Percentiles rank a stretch among this genome's conserved stretches.
Conservation (phyloP, 2,888 invertebrate genomes). For the Zonitis immaculata region DNA sequence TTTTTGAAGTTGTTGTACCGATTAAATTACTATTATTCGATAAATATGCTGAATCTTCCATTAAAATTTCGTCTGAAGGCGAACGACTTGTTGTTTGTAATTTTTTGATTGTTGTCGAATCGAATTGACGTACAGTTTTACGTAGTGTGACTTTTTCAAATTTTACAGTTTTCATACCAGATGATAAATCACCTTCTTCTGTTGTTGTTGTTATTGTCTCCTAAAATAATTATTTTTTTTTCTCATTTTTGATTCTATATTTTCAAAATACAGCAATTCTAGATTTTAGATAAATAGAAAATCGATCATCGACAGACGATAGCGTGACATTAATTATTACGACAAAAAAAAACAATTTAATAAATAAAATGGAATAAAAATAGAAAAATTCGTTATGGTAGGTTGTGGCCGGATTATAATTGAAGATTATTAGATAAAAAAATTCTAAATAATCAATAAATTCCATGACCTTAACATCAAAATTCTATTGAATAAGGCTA, state of each 20-base stretch:
- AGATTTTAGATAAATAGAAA: too few species aligned
- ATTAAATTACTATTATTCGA: too few species aligned
- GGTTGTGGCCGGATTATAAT: not conserved
- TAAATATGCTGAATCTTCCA: constrained; percentile 58
- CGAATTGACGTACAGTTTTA: constrained; percentile 59
- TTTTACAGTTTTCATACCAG: constrained; percentile 64
- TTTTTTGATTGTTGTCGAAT: constrained; percentile 33
- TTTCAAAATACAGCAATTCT: too few species aligned
- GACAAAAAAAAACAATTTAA: too few species aligned
- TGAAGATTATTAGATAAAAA: not conserved
- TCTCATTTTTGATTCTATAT: not conserved
- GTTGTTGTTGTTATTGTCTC: constrained; percentile 53
- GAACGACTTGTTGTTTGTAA: constrained; percentile 43
- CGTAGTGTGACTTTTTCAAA: constrained; percentile 66
- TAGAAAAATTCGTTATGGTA: too few species aligned
- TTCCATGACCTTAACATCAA: not conserved
- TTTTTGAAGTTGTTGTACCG: constrained; percentile 52
- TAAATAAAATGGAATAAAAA: too few species aligned
- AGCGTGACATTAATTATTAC: too few species aligned
- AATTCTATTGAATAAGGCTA: not conserved
- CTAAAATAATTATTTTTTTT: constrained; percentile 44
- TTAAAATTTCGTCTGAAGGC: constrained; percentile 53
- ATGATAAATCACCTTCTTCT: constrained; percentile 62
- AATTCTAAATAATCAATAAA: not conserved
- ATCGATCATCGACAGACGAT: too few species aligned